Evolutionary conservation across 2,888 invertebrate species (phyloP), one percentile per base, ranked within the genome.

Genomic region (Diaphora mendica): DNA sequence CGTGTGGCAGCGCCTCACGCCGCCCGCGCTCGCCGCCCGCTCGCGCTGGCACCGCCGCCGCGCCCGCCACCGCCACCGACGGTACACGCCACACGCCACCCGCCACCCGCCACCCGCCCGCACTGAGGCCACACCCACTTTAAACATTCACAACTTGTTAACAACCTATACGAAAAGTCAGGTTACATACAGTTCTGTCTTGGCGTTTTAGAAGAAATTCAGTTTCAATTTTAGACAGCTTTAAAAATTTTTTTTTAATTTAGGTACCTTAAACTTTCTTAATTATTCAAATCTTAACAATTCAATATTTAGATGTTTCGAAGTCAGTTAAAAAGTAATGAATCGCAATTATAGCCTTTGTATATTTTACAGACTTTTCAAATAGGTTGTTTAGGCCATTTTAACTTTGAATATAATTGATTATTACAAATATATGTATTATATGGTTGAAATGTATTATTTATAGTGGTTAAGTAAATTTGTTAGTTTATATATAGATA

Each of bases 1-100:
- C 23, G 89, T 89, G 75, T 85, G 88, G 85, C 77, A 79, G 76
- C 86, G 82, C 48, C 74, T 84, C 72, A 72, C 68, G 74, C 11
- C 35, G 26, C 55, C 74, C 79, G 7, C 88, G 70, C 62, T 0
- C 78, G 8, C 85, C 87, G 68, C 85, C 83, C 35, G 86, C 48
- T 5, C 0, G 26, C 71, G 44, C 1, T 17, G 11, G 65, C 17
- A 35, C 70, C 5, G 26, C 26, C 33, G 44, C 67, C 69, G 23
- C 2, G 9, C 51, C 44, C 70, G 17, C 30, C 48, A 0, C n/a
- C 48, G 30, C 44, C 42, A 20, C 1, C 42, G 44, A 5, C 33
- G 69, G 64, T 62, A 62, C 59, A 2, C 59, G 59, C 59, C 13
- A 48, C 51, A 23, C 35, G 35, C 35, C 35, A 35, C 35, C 2